Conservation (phyloP, 2,797 vertebrate species). For the Champsocephalus esox region DNA sequence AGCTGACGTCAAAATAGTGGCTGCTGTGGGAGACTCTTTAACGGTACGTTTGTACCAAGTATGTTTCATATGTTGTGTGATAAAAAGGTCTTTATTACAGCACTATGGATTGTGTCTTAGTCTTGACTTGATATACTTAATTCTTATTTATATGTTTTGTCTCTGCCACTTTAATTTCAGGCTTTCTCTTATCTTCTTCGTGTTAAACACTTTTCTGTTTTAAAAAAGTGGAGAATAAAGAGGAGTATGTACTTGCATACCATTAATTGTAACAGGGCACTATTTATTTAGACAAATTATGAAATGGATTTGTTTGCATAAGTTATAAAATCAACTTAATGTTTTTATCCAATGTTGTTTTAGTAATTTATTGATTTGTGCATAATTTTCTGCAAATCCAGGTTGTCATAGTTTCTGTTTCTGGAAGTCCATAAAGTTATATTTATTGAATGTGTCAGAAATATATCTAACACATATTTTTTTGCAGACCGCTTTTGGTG, state of each 20-base stretch:
- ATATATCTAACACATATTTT: neutral
- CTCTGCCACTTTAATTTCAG: neutral
- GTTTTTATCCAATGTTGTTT: neutral
- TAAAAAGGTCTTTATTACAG: neutral
- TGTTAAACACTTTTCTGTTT: too few relatives aligned
- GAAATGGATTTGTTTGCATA: neutral
- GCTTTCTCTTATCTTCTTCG: neutral
- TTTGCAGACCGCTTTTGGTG: conserved; percentile 87
- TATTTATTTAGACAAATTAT: neutral
- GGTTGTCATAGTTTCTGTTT: neutral
- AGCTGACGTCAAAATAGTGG: conserved; percentile 90
- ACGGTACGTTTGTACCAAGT: conserved; percentile 83
- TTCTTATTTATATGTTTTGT: neutral
- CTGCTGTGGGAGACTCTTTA: conserved; percentile 92
- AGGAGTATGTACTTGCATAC: too few relatives aligned
- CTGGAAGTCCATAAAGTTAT: neutral
- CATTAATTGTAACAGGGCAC: neutral
- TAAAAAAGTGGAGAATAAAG: too few relatives aligned
- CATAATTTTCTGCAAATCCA: neutral
- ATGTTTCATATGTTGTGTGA: neutral
- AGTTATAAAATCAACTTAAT: too few relatives aligned
- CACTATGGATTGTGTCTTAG: neutral
- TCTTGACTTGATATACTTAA: neutral
- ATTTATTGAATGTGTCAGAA: neutral
- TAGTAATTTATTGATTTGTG: neutral